These are phyloP conservation scores for Entomobrya proxima DNA, from an alignment of 2,888 invertebrate species.

Conservation along the genomic window DNA sequence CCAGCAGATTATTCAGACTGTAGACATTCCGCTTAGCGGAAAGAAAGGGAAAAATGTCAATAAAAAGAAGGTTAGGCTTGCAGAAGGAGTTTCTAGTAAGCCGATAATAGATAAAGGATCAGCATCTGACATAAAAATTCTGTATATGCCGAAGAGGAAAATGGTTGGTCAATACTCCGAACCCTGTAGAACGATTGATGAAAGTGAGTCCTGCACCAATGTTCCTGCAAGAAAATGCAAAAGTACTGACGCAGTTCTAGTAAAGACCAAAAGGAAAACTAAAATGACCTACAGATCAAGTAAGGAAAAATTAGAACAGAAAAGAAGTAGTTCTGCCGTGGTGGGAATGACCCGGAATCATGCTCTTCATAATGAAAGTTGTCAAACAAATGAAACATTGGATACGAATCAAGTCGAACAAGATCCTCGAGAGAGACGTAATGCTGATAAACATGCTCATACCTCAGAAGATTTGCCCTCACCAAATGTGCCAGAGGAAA, in stretches of 20 bases:
- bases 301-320: neutral
- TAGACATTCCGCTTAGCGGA: slow-evolving; percentile 28
- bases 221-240: slow-evolving; percentile 53
- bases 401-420: neutral
- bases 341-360: neutral
- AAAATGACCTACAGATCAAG: neutral
- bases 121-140: slow-evolving; percentile 56
- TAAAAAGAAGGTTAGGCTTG: neutral
- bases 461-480: neutral
- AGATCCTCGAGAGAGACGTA: neutral
- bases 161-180: slow-evolving; percentile 34
- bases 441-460: too few species aligned
- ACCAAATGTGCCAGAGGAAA: slow-evolving; percentile 8
- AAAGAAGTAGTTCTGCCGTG: neutral
- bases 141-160: slow-evolving; percentile 59
- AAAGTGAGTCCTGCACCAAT: slow-evolving; percentile 10
- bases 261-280: slow-evolving; percentile 39
- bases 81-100: neutral
- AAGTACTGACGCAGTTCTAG: slow-evolving; percentile 60
- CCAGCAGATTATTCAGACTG: slow-evolving; percentile 39
- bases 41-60: neutral
- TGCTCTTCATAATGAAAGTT: neutral
- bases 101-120: slow-evolving; percentile 23
- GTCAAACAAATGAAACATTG: neutral
- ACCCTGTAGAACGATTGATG: slow-evolving; percentile 27